Percentiles rank a stretch among this genome's conserved stretches.
Evolutionary conservation across 2,797 vertebrate species (phyloP).

Genomic region (Telmatherina bonti): DNA sequence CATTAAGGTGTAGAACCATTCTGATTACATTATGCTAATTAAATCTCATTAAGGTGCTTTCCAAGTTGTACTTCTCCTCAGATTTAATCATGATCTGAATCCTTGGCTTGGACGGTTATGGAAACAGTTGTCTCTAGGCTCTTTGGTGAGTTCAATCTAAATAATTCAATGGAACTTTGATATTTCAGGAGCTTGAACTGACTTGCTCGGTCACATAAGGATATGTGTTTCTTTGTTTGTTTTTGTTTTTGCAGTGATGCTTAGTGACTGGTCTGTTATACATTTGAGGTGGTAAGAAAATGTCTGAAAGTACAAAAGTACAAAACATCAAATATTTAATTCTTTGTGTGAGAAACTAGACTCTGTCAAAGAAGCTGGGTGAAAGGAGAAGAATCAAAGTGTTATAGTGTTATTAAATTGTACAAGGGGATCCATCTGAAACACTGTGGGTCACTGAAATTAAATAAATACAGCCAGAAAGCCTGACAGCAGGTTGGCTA

Average conservation of each 20-base stretch:
- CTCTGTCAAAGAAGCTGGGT: conserved; percentile 14
- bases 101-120: background rate
- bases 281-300: background rate
- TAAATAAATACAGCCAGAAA: conserved; percentile 62
- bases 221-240: background rate
- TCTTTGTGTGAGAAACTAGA: conserved; percentile 15
- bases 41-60: background rate
- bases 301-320: conserved; percentile 11
- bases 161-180: conserved; percentile 3
- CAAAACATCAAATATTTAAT: conserved; percentile 13
- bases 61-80: background rate
- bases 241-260: background rate
- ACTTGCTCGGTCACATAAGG: no score
- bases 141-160: conserved; percentile 2
- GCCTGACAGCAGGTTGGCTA: conserved; percentile 55
- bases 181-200: background rate
- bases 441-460: conserved; percentile 53
- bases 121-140: background rate
- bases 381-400: conserved; percentile 39
- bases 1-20: background rate
- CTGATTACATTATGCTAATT: background rate
- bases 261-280: conserved; percentile 5
- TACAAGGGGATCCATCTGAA: conserved; percentile 50
- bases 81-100: conserved; percentile 12
- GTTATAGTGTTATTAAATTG: conserved; percentile 50